Percentiles rank a stretch among this genome's conserved stretches.
Evolutionary conservation across 2,113 vertebrate genomes (phyloP).

Genomic region (Clarias magur): DNA sequence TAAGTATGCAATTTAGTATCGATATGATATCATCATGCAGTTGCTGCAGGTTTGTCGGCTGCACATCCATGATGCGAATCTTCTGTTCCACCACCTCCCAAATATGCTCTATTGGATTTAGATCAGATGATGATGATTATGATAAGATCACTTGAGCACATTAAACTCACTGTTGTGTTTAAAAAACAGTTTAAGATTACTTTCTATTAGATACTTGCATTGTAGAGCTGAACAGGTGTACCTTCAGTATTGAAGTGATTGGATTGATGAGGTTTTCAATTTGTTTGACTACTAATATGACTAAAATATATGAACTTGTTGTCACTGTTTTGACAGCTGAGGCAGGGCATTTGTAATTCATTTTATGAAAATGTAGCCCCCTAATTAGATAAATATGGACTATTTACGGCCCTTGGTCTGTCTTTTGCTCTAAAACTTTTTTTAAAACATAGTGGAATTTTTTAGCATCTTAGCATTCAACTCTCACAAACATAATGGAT

Average conservation of each 20-base stretch:
- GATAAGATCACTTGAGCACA: too few relatives aligned
- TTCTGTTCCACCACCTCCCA: too few relatives aligned
- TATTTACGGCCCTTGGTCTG: not conserved
- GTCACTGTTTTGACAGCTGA: not conserved
- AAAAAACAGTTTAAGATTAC: too few relatives aligned
- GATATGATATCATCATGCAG: too few relatives aligned
- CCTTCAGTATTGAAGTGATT: not conserved
- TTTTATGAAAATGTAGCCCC: not conserved
- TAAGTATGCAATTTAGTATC: too few relatives aligned
- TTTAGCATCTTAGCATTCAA: constrained; percentile 58
- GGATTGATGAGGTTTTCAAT: not conserved
- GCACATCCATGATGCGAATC: too few relatives aligned
- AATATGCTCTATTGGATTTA: too few relatives aligned
- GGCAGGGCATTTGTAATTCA: not conserved
- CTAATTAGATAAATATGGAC: not conserved
- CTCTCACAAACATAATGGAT: constrained; percentile 72
- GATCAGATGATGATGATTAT: too few relatives aligned
- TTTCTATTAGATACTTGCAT: too few relatives aligned
- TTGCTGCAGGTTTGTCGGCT: too few relatives aligned
- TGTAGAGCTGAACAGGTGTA: too few relatives aligned
- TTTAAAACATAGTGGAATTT: constrained; percentile 51
- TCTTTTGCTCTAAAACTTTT: constrained; percentile 15
- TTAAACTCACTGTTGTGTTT: too few relatives aligned
- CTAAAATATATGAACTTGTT: constrained; percentile 39
- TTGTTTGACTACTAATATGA: not conserved